Conservation (phyloP, 2,797 vertebrate genomes). For the Melopsittacus undulatus region DNA sequence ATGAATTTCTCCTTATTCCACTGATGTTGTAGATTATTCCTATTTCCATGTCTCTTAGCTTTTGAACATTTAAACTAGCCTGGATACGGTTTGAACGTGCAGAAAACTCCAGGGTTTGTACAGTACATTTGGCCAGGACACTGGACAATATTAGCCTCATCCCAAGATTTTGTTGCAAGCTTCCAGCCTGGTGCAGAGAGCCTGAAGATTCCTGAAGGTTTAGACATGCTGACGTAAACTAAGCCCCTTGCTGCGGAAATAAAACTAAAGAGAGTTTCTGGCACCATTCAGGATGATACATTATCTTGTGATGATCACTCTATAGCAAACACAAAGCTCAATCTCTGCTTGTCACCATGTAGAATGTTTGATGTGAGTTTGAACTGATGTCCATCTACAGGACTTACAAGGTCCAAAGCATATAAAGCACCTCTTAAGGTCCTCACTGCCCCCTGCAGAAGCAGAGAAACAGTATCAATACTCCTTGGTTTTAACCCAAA, state of each 20-base stretch:
- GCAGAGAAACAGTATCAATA: neutral
- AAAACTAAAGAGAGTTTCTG: constrained; percentile 36
- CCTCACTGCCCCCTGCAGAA: neutral
- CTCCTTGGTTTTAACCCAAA: neutral
- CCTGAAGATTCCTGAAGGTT: neutral
- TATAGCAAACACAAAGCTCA: neutral
- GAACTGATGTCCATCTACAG: neutral
- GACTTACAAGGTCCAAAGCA: neutral
- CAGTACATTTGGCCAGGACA: neutral
- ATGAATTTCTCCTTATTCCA: neutral
- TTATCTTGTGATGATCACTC: constrained; percentile 36
- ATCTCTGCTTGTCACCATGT: neutral
- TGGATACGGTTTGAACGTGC: neutral
- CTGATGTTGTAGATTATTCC: neutral
- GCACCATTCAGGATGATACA: neutral
- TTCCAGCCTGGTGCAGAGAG: constrained; percentile 19
- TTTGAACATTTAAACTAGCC: neutral
- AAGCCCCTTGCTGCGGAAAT: neutral
- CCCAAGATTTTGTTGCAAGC: neutral
- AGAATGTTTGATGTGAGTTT: neutral
- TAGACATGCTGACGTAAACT: constrained; percentile 16
- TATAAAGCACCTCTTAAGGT: neutral
- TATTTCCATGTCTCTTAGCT: neutral
- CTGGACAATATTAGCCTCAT: neutral
- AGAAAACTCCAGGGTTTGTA: neutral